phyloP scores from a whole-genome alignment of 2,888 invertebrate species.

The Sinhomidia bicolor region DNA sequence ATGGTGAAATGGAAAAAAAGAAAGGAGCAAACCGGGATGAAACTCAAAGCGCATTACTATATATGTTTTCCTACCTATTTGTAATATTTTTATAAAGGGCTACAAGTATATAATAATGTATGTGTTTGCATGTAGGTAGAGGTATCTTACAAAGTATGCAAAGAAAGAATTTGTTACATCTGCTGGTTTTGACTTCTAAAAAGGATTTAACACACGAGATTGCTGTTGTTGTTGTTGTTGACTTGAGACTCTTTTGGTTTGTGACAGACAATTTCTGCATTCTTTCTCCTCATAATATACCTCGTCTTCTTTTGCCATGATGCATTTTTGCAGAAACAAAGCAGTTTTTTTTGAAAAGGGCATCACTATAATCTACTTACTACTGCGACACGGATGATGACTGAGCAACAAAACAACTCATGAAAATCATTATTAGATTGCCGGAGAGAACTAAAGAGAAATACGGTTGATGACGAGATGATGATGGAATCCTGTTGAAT shows the following conservation, averaged over 20 bases:
- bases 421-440: slow-evolving; percentile 42
- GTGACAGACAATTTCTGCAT: slow-evolving; percentile 48
- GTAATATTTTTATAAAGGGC: background rate
- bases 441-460: slow-evolving; percentile 43
- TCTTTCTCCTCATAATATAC: background rate
- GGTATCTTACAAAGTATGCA: slow-evolving; percentile 20
- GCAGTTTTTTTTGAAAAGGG: slow-evolving; percentile 18
- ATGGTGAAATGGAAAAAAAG: slow-evolving; percentile 66
- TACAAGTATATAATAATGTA: background rate
- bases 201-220: slow-evolving; percentile 24
- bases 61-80: background rate
- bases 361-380: background rate
- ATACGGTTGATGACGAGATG: slow-evolving; percentile 52
- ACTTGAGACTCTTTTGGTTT: slow-evolving; percentile 12
- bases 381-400: background rate
- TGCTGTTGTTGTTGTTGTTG: slow-evolving; percentile 1
- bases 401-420: slow-evolving; percentile 36
- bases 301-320: background rate
- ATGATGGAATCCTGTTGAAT: slow-evolving; percentile 59
- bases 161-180: slow-evolving; percentile 51
- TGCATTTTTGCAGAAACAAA: slow-evolving; percentile 52
- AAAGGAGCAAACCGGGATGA: slow-evolving; percentile 43
- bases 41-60: slow-evolving; percentile 43
- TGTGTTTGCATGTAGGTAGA: background rate
- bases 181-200: slow-evolving; percentile 36